Conservation (phyloP, 1,140 invertebrate genomes). For the Anastatus disparis region DNA sequence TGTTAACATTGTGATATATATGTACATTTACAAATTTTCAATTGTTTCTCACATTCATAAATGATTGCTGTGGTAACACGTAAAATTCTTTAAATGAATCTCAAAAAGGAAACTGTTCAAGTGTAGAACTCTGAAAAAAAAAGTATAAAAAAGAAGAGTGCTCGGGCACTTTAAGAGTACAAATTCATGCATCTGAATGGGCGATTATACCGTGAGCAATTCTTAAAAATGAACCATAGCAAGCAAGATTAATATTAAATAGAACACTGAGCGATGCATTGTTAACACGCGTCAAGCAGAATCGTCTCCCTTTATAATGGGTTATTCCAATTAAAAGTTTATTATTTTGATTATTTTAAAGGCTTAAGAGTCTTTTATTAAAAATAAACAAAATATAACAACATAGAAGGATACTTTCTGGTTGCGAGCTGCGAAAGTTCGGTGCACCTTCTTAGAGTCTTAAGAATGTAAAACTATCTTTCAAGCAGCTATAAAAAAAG, state of each 20-base stretch:
- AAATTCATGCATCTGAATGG: constrained; percentile 43
- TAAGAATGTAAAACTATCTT: constrained; percentile 30
- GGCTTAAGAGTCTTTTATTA: not conserved
- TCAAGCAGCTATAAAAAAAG: constrained; percentile 40
- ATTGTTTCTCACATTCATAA: constrained; percentile 19
- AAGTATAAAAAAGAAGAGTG: constrained; percentile 1
- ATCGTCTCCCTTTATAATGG: not conserved
- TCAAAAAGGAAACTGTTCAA: constrained; percentile 14
- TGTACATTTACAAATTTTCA: not conserved
- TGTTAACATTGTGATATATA: constrained; percentile 19
- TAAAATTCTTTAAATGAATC: constrained; percentile 23
- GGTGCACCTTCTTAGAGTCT: constrained; percentile 9
- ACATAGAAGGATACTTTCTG: not conserved
- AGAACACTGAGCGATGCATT: constrained; percentile 44
- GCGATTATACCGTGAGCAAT: constrained; percentile 41
- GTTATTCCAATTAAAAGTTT: not conserved
- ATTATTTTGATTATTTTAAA: no score
- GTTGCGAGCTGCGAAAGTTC: not conserved
- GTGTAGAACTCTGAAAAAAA: constrained; percentile 8
- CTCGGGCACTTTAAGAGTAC: constrained; percentile 41
- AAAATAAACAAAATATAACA: not conserved
- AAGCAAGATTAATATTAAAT: constrained; percentile 38
- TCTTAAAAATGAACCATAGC: constrained; percentile 37
- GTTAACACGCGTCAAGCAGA: not conserved
- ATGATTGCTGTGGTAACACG: constrained; percentile 1